Evolutionary conservation across 2,797 vertebrate species (phyloP), one percentile per base, ranked within the genome.

Genomic region (Thaleichthys pacificus): DNA sequence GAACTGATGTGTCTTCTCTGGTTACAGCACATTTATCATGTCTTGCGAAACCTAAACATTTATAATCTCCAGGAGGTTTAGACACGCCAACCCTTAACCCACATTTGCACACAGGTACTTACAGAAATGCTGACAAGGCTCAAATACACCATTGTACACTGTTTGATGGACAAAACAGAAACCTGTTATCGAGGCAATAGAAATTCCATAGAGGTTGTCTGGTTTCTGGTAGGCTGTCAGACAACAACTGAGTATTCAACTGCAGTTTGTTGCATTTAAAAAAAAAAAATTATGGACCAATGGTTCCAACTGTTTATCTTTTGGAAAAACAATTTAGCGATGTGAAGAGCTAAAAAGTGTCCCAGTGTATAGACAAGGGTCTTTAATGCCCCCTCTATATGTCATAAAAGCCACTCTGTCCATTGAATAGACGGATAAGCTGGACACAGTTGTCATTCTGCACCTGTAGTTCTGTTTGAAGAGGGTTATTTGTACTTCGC

Each of bases 161-260:
- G 35, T 69, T 38, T 22, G 30, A 58, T 28, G 56, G 51, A 54
- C 67, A 68, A 12, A 57, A 58, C n/a, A 58, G 54, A 57, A 69
- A 69, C 67, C 67, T 35, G 28, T 69, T 69, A 69, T 58, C 67
- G 56, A 7, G 54, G 19, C 12, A 69, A 22, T 67, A 22, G 12
- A 21, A 58, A 69, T 38, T 32, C n/a, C 51, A 56, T 58, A 32
- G 26, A 32, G 67, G 14, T 58, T 8, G 12, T 21, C 28, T n/a
- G 5, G 22, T 69, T 57, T 11, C 51, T 21, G n/a, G 9, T 19
- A 35, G 2, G 30, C 54, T 68, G 49, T 30, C 66, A 56, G 5
- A 57, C 56, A 15, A 66, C 24, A 28, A 66, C 42, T n/a, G 8
- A 9, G 22, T 22, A 22, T 60, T 24, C 6, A 22, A 21, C 21